A percentile compares a stretch with the other conserved stretches of the same genome.
These are phyloP conservation scores for Scaptodrosophila latifasciaeformis DNA, from an alignment of 2,888 invertebrate genomes.

Conservation along the genomic window DNA sequence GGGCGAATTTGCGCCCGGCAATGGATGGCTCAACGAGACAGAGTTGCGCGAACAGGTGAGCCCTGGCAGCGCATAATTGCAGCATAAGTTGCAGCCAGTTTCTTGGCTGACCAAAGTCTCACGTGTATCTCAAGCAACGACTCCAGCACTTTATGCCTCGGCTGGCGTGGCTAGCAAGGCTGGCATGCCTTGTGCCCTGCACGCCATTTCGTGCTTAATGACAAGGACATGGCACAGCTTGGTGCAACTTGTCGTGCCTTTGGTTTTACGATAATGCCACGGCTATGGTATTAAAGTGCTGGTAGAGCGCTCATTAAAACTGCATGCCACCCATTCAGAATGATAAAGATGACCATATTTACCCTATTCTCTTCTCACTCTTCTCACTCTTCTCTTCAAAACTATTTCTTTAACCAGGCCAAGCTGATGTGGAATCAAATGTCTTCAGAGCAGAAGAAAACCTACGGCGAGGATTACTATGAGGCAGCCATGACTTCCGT, in stretches of 20 bases:
- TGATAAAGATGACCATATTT: too few relatives aligned
- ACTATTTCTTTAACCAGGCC: too few relatives aligned
- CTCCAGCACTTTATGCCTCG: conserved; percentile 1
- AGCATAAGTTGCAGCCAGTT: conserved; percentile 7
- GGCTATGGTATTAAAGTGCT: background rate
- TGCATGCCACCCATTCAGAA: too few relatives aligned
- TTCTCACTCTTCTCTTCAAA: too few relatives aligned
- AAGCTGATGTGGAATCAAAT: conserved; percentile 88
- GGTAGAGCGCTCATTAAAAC: conserved; percentile 27
- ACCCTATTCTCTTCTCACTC: too few relatives aligned
- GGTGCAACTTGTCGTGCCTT: conserved; percentile 19
- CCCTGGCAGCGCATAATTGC: conserved; percentile 1
- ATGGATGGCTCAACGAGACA: conserved; percentile 84
- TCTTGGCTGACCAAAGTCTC: background rate
- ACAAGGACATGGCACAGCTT: conserved; percentile 23
- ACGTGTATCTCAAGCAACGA: background rate
- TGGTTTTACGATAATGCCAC: conserved; percentile 49
- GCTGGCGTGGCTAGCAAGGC: background rate
- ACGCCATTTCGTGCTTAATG: conserved; percentile 28
- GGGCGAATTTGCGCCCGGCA: conserved; percentile 89
- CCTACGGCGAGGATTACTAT: conserved; percentile 89
- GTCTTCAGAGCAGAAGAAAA: conserved; percentile 84
- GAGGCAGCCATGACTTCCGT: conserved; percentile 86
- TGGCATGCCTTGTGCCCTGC: conserved; percentile 4
- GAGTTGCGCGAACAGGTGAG: conserved; percentile 79